Base-by-base conservation (phyloP, 2,797 vertebrate species). In the Lophotriccus pileatus region DNA sequence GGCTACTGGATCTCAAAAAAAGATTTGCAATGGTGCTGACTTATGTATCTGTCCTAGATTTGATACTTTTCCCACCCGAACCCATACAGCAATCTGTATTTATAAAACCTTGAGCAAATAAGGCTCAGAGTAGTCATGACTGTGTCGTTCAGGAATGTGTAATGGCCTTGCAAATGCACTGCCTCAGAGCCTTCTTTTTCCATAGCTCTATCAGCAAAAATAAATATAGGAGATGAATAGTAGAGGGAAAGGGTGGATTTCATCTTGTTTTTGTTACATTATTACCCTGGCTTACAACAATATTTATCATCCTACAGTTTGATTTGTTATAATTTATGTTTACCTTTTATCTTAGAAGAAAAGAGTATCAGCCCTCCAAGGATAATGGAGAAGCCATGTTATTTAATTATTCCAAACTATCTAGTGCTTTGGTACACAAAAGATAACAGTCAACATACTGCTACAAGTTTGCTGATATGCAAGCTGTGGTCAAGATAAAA, bases 351-450 rank as follows among this genome's bases (percentile, higher is more conserved):
- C 97, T 83, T 74, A 76, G 91, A 97, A 95, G 91, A 96, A 97
- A 93, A 96, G 82, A 94, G 20, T 94, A 94, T 94, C 93, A 95
- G 70, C 17, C 17, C 50, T 93, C 79, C 83, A 74, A 95, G 94
- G 86, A 95, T 93, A 92, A 80, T 62, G 64, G 87, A 96, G 95
- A 93, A 94, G 80, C 12, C 10, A 85, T 88, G 63, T 89, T 96
- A 95, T 96, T 97, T 97, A 97, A 98, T 98, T 98, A 98, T 97
- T 97, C 95, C 91, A 80, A 97, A 93, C 95, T 95, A 95, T 95
- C 96, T 92, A 55, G 43, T 44, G 78, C 94, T 94, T 92, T 86
- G 72, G 87, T 97, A 97, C 92, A 97, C 90, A 94, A 77, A 96
- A 97, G 96, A 98, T 97, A 98, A 97, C 94, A 97, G 96, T 89